phyloP scores from a whole-genome alignment of 2,113 vertebrate species.

The Mus pahari region DNA sequence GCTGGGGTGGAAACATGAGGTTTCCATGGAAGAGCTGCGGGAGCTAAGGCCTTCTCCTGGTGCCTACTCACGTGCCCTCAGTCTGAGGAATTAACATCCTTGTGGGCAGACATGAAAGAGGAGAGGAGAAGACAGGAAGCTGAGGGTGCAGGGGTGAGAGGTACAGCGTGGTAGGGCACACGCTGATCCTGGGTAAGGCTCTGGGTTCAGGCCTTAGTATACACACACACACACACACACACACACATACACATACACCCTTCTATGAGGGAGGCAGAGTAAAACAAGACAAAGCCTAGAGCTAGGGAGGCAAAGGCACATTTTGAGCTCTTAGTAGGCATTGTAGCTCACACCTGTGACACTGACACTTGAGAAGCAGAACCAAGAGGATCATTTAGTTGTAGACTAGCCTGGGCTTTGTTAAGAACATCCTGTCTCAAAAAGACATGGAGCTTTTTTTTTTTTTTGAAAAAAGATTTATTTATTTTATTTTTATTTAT shows the following conservation, averaged over 20 bases:
- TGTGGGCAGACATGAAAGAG: slow-evolving; percentile 16
- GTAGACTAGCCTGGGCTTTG: neutral
- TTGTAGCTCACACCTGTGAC: neutral
- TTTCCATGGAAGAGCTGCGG: neutral
- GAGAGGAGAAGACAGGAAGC: neutral
- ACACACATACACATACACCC: neutral
- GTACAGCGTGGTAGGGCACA: neutral
- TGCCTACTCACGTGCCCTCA: neutral
- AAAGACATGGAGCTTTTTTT: too few relatives aligned
- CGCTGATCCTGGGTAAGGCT: neutral
- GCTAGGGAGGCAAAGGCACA: neutral
- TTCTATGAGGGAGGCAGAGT: neutral
- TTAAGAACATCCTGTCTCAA: neutral
- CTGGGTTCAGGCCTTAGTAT: neutral
- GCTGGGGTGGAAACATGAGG: neutral
- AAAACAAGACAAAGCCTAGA: neutral
- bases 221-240: neutral
- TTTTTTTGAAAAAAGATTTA: too few relatives aligned
- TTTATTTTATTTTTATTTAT: too few relatives aligned
- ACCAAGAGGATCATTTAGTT: neutral
- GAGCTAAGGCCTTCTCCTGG: slow-evolving; percentile 29
- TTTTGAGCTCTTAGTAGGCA: neutral
- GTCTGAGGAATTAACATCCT: slow-evolving; percentile 46
- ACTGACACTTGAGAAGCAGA: neutral
- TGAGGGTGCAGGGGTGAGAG: neutral